A percentile compares a stretch with the other conserved stretches of the same genome.
Conservation (phyloP, 2,797 vertebrate genomes). For the Epinephelus coioides region DNA sequence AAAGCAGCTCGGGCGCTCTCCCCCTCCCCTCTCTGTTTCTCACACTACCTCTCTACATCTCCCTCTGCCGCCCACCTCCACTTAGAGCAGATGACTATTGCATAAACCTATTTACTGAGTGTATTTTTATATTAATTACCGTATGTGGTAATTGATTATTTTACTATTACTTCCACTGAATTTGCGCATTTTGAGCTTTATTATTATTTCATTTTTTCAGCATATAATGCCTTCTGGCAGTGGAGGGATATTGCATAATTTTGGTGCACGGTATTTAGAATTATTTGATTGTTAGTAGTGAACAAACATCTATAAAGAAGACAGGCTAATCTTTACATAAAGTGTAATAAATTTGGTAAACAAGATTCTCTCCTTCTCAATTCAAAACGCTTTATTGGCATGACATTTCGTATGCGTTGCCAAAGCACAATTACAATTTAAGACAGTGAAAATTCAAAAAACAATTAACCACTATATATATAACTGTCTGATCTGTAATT, state of each 20-base stretch:
- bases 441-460: too few relatives aligned
- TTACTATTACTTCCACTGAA: background rate
- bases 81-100: background rate
- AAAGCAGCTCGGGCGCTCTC: slow-evolving; percentile 64
- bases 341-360: background rate
- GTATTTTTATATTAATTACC: background rate
- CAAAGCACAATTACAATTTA: too few relatives aligned
- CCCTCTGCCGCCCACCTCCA: slow-evolving; percentile 57
- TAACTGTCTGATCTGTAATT: too few relatives aligned
- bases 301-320: background rate
- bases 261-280: background rate
- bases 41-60: slow-evolving; percentile 46
- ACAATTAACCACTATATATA: too few relatives aligned
- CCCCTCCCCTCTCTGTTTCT: slow-evolving; percentile 23
- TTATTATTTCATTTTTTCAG: background rate
- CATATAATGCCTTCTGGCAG: background rate
- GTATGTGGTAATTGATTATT: background rate
- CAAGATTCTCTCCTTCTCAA: too few relatives aligned
- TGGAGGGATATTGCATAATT: background rate
- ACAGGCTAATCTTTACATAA: background rate
- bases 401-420: too few relatives aligned
- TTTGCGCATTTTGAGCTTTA: background rate
- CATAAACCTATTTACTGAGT: background rate
- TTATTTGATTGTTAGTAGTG: background rate
- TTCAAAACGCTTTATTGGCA: too few relatives aligned